Base-by-base conservation (phyloP, 2,888 invertebrate genomes). In the Dynastes grantii region DNA sequence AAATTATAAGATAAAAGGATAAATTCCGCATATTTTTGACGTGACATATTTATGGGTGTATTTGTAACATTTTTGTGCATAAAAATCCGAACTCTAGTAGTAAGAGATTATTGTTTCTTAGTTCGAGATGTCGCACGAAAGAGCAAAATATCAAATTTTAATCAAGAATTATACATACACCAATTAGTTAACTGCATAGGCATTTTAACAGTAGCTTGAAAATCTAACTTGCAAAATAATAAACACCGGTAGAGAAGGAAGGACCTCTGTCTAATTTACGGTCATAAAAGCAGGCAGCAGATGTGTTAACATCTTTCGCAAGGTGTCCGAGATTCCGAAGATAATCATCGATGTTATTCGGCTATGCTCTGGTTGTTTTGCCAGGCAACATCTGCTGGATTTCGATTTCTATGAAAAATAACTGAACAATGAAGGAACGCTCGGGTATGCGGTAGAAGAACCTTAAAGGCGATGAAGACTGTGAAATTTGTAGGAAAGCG, bases 311-410 rank as follows among this genome's bases (percentile, higher is more conserved):
- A 37, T 22, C 63, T 27, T 45, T 61, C 27, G 61, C 64, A 76
- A 76, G 76, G 49, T 76, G 63, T 49, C 77, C 40, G 40, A 71
- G 58, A 70, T 40, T 65, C 22, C 40, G 63, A 75, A 76, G 64
- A 81, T 79, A 80, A 81, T 81, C 80, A 76, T 70, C 55, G 78
- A 79, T 81, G 79, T 79, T 77, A 67, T 67, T 80, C 75, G 65
- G 80, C 76, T 77, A 76, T 78, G 80, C 81, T 78, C 80, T 79
- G 77, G 79, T 80, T 79, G 80, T 75, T 22, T 2, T 13, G n/a
- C 13, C 13, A 37, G 13, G 32, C n/a, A 58, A 64, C 75, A 78
- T 77, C 81, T 80, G 80, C 80, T 80, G 78, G 79, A 53, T 65
- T 67, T 68, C 32, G 11, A 76, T 63, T 76, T 76, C 76, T 68